Base-by-base conservation (phyloP, 2,797 vertebrate genomes). In the Uromys caudimaculatus region DNA sequence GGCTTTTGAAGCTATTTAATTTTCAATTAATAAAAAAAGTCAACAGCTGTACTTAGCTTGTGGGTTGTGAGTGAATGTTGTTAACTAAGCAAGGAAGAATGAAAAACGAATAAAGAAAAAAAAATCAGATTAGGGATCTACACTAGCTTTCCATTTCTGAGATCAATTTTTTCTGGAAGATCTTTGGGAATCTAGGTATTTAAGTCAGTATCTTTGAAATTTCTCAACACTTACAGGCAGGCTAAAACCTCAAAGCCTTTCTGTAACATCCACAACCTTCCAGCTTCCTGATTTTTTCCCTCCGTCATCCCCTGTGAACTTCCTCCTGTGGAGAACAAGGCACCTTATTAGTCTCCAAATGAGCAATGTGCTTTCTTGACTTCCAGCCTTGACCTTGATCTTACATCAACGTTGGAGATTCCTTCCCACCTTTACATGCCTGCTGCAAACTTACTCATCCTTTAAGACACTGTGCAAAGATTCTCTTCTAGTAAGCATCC, bases 1-100 rank as follows among this genome's bases (percentile, higher is more conserved):
- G 87, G 81, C 50, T 94, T 97, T 95, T 93, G 62, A 96, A 96
- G 81, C 52, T 56, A 94, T 95, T 93, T 96, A 58, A 86, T 96
- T 84, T 96, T 96, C 81, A 69, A 89, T 58, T 82, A 16, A 41
- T 56, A 90, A 93, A 62, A 90, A 95, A 79, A 91, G 93, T 88
- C 92, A 96, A 32, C 23, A 95, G 69, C 69, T 97, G 94, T 96
- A 52, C 89, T 97, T 17, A 84, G 82, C 60, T 85, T 84, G 79
- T 23, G 56, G 4, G 35, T 52, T 93, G 32, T 2, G 12, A 87
- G 47, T 89, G 41, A 93, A 93, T 94, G 94, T 97, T 89, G 97
- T 97, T 95, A 94, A 88, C 86, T 47, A 79, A 89, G 38, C 76
- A 85, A 60, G 35, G 16, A 89, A 84, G 52, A 93, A 60, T 78